Conservation (phyloP, 2,888 invertebrate genomes). For the Adelognathus sp. region DNA sequence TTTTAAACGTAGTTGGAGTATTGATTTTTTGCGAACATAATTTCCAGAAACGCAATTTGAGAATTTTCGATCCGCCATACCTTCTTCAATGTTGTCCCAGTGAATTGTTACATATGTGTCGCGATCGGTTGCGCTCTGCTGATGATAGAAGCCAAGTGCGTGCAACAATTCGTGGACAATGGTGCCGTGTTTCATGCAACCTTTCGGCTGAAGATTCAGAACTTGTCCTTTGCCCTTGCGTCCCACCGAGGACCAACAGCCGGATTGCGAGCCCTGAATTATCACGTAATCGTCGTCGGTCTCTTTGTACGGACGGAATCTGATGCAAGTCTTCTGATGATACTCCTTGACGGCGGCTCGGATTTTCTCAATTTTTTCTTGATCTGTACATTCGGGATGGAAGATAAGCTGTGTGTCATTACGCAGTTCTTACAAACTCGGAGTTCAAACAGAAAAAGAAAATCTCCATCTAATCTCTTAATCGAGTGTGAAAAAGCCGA, state of each 20-base stretch:
- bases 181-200: constrained; percentile 82
- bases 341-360: constrained; percentile 84
- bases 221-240: constrained; percentile 84
- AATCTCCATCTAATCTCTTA: neutral
- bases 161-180: constrained; percentile 90
- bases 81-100: constrained; percentile 87
- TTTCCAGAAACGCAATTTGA: too few species aligned
- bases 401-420: constrained; percentile 13
- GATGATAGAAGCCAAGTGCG: constrained; percentile 91
- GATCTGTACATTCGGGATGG: constrained; percentile 72
- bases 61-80: constrained; percentile 74
- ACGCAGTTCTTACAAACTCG: neutral
- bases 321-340: constrained; percentile 85
- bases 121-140: constrained; percentile 90
- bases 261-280: constrained; percentile 82
- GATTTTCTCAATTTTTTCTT: constrained; percentile 82
- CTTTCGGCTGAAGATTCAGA: constrained; percentile 81
- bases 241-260: constrained; percentile 88
- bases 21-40: too few species aligned
- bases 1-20: too few species aligned
- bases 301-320: constrained; percentile 84
- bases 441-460: neutral
- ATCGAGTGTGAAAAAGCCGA: neutral
- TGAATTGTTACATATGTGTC: constrained; percentile 89
- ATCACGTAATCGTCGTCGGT: constrained; percentile 84